Conservation (phyloP, 2,888 invertebrate genomes). For the Lamellibrachia satsuma region DNA sequence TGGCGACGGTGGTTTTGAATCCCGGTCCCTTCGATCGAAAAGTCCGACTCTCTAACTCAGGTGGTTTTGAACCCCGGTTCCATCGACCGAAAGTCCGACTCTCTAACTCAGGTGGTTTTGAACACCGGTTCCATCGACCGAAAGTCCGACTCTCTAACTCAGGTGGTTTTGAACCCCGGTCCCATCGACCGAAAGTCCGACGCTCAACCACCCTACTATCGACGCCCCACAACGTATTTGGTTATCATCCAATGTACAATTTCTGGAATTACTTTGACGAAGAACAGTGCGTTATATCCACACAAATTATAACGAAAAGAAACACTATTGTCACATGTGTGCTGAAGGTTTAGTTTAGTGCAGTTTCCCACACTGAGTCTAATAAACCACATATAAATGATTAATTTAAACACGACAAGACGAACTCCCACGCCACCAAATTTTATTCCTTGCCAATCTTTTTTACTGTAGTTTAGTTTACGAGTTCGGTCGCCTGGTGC, state of each 20-base stretch:
- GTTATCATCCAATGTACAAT: not conserved
- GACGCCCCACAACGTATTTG: not conserved
- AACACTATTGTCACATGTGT: not conserved
- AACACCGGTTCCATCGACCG: too few relatives aligned
- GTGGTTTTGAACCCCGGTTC: too few relatives aligned
- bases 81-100: too few relatives aligned
- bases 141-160: too few relatives aligned
- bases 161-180: too few relatives aligned
- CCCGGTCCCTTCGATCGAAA: too few relatives aligned
- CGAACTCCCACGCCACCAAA: not conserved
- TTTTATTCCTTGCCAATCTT: not conserved
- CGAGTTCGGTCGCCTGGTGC: not conserved
- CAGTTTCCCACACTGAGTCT: not conserved
- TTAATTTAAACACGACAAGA: not conserved
- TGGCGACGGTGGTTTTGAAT: too few relatives aligned
- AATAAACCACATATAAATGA: not conserved
- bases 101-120: too few relatives aligned
- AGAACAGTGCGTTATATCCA: not conserved
- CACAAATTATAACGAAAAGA: not conserved
- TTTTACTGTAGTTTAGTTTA: slow-evolving; percentile 10
- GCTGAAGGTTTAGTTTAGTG: not conserved
- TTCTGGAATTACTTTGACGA: not conserved
- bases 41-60: too few relatives aligned
- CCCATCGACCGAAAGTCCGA: too few relatives aligned
- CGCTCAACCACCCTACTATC: too few relatives aligned